Percentiles rank a stretch among this genome's conserved stretches.
phyloP scores from a whole-genome alignment of 2,113 vertebrate species.

The Neotragus pygmaeus region DNA sequence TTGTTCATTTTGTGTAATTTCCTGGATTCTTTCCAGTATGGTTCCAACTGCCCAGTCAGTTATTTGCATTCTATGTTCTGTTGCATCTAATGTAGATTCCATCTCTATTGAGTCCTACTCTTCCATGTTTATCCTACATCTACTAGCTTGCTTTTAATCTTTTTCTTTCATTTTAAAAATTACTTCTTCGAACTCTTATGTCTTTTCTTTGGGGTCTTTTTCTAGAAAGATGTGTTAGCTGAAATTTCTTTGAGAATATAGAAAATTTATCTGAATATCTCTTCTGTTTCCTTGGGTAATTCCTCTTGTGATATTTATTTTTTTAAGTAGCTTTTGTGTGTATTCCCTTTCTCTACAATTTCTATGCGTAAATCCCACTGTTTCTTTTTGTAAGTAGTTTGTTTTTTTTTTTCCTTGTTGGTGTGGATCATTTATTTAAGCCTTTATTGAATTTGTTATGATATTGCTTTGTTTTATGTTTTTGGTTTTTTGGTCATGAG shows the following conservation, averaged over 20 bases:
- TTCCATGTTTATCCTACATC: background rate
- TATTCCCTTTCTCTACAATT: background rate
- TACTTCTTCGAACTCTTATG: background rate
- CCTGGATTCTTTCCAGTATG: background rate
- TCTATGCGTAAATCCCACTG: background rate
- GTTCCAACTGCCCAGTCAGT: background rate
- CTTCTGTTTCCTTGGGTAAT: conserved; percentile 11
- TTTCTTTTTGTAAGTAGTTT: background rate
- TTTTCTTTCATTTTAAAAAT: background rate
- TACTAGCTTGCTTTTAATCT: background rate
- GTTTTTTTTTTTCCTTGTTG: background rate
- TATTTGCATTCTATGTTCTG: background rate
- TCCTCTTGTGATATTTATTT: background rate
- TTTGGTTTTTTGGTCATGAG: background rate
- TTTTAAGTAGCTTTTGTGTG: background rate
- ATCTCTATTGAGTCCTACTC: background rate
- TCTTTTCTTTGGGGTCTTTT: background rate
- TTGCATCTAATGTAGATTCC: background rate
- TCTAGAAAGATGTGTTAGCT: background rate
- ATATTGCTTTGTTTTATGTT: background rate
- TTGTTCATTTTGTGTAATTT: background rate
- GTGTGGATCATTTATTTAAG: background rate
- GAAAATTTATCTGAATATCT: background rate
- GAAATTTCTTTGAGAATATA: conserved; percentile 14
- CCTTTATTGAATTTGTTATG: background rate